Percentiles rank a stretch among this genome's conserved stretches.
Conservation (phyloP, 2,888 invertebrate species). For the Gonocerus acuteangulatus region DNA sequence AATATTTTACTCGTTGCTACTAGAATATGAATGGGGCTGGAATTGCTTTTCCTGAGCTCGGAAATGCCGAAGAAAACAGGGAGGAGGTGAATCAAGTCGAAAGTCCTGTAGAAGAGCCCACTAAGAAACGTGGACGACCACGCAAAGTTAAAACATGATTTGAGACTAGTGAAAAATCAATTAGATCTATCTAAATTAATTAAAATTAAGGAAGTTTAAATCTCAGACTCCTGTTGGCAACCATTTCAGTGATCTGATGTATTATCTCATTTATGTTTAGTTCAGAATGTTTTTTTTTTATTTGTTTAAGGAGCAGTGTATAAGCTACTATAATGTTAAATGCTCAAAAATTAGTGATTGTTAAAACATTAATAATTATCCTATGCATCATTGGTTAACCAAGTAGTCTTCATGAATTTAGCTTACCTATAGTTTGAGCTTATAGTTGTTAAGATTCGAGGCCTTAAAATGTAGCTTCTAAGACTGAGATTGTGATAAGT, state of each 20-base stretch:
- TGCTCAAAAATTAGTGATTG: too few species aligned
- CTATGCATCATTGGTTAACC: too few species aligned
- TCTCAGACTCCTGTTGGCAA: too few species aligned
- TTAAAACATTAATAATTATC: too few species aligned
- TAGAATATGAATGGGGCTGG: constrained; percentile 21
- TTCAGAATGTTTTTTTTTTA: too few species aligned
- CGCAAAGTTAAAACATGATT: constrained; percentile 15
- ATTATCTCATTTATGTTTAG: too few species aligned
- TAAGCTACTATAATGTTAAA: too few species aligned
- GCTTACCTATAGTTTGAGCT: background rate
- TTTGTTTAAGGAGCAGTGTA: too few species aligned
- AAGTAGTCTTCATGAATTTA: background rate
- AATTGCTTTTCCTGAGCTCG: constrained; percentile 3
- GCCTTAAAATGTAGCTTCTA: constrained; percentile 21
- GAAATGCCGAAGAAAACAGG: background rate
- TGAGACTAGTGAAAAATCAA: background rate
- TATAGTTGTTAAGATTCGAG: constrained; percentile 1
- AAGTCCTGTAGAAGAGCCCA: constrained; percentile 1
- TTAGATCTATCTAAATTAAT: background rate
- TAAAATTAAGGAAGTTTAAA: too few species aligned
- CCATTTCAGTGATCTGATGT: too few species aligned
- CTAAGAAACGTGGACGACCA: constrained; percentile 11
- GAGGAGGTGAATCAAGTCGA: background rate
- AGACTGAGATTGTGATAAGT: constrained; percentile 22
- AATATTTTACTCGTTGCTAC: constrained; percentile 15